Percentiles rank a stretch among this genome's conserved stretches.
Evolutionary conservation across 2,888 invertebrate genomes (phyloP).

Genomic region (Hirudinaria manillensis): DNA sequence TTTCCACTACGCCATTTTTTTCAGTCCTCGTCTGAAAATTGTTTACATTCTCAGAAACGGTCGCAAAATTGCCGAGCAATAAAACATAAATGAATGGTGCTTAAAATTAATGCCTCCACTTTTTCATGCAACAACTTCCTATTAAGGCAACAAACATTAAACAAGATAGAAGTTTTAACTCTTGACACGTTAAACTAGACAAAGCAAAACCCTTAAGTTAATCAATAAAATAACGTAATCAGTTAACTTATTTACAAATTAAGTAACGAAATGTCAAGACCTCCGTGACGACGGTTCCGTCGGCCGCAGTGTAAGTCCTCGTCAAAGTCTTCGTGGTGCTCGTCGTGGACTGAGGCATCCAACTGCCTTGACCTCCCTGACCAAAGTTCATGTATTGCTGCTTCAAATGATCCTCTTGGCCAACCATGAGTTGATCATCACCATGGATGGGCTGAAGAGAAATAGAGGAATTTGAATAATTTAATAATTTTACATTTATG

Average conservation of each 20-base stretch:
- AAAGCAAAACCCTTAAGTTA: not conserved
- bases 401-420: conserved; percentile 31
- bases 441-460: conserved; percentile 5
- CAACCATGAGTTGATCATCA: conserved; percentile 3
- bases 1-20: conserved; percentile 91
- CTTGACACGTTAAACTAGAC: not conserved
- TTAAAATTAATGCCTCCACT: no score
- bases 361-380: conserved; percentile 16
- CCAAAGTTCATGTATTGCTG: conserved; percentile 22
- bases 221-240: not conserved
- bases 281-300: conserved; percentile 32
- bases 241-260: not conserved
- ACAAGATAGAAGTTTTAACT: no score
- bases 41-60: not conserved
- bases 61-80: no score
- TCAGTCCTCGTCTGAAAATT: conserved; percentile 67
- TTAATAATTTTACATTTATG: no score
- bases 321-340: conserved; percentile 29
- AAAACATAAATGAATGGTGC: no score
- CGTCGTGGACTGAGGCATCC: conserved; percentile 14
- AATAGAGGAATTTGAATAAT: not conserved
- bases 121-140: no score
- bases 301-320: conserved; percentile 32
- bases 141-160: no score
- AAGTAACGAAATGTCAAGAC: not conserved